A percentile compares a stretch with the other conserved stretches of the same genome.
phyloP scores from a whole-genome alignment of 1,140 invertebrate genomes.

The Drosophila melanica region DNA sequence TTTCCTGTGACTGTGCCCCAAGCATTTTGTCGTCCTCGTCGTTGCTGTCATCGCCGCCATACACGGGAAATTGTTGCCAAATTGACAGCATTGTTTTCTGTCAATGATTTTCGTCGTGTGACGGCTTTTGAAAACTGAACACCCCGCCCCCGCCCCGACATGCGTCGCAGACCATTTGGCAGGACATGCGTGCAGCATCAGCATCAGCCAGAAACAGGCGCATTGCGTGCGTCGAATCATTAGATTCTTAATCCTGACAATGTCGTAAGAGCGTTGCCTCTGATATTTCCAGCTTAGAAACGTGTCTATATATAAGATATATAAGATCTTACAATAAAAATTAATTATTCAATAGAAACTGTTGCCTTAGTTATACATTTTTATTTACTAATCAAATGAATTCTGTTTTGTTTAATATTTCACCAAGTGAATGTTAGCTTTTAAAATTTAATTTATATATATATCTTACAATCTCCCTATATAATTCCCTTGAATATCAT shows the following conservation, averaged over 20 bases:
- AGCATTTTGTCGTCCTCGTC: slow-evolving; percentile 58
- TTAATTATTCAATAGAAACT: too few relatives aligned
- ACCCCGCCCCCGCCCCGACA: not conserved
- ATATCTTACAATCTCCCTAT: too few relatives aligned
- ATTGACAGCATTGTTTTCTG: slow-evolving; percentile 79
- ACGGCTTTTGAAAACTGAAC: slow-evolving; percentile 4
- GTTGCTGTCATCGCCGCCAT: slow-evolving; percentile 35
- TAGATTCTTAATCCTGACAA: slow-evolving; percentile 24
- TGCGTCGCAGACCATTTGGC: slow-evolving; percentile 11
- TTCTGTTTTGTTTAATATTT: too few relatives aligned
- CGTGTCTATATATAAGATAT: too few relatives aligned
- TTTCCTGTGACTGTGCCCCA: slow-evolving; percentile 69
- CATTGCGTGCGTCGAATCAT: slow-evolving; percentile 34
- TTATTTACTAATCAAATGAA: too few relatives aligned
- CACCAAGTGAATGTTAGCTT: too few relatives aligned
- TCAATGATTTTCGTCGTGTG: slow-evolving; percentile 47
- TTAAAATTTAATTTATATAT: too few relatives aligned
- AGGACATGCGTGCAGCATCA: slow-evolving; percentile 27
- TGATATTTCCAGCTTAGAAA: too few relatives aligned
- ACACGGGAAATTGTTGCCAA: slow-evolving; percentile 65
- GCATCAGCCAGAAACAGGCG: slow-evolving; percentile 23
- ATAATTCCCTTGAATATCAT: too few relatives aligned
- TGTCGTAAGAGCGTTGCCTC: slow-evolving; percentile 16
- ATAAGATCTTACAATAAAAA: too few relatives aligned
- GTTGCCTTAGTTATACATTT: too few relatives aligned